A percentile compares a stretch with the other conserved stretches of the same genome.
These are phyloP conservation scores for Papilio glaucus DNA, from an alignment of 1,140 invertebrate genomes.

Conservation along the genomic window DNA sequence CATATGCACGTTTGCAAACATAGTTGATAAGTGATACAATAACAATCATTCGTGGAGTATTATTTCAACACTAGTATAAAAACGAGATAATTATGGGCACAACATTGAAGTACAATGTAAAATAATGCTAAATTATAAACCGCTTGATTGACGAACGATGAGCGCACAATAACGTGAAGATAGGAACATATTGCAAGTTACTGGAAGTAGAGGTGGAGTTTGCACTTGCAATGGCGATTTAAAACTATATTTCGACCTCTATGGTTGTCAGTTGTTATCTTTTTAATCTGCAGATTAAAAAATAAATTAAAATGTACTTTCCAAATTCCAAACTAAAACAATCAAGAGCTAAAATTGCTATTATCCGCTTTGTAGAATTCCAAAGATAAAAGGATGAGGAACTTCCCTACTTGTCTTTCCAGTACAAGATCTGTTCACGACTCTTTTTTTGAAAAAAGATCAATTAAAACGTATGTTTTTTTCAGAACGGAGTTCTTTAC, in stretches of 20 bases:
- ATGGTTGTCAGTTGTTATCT: constrained; percentile 10
- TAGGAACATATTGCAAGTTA: constrained; percentile 56
- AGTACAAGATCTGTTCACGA: no score
- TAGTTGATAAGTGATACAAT: constrained; percentile 60
- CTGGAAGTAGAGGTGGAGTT: constrained; percentile 46
- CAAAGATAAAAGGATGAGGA: no score
- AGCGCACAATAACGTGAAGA: constrained; percentile 81
- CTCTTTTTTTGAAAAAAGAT: no score
- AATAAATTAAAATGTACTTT: no score
- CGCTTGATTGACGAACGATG: constrained; percentile 80
- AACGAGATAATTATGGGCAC: constrained; percentile 67
- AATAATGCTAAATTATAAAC: constrained; percentile 73
- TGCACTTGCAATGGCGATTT: constrained; percentile 58
- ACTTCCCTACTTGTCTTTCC: no score
- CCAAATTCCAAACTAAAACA: no score
- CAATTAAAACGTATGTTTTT: no score
- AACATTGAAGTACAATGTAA: constrained; percentile 70
- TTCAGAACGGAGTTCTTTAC: no score
- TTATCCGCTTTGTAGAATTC: no score
- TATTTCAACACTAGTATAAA: constrained; percentile 58
- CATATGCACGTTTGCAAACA: constrained; percentile 81
- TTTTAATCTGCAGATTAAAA: no score
- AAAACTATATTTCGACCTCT: constrained; percentile 39
- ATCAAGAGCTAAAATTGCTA: no score
- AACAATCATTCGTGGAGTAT: constrained; percentile 53